Evolutionary conservation across 1,140 invertebrate genomes (phyloP), one percentile per base, ranked within the genome.

Genomic region (Aleiodes sp.): DNA sequence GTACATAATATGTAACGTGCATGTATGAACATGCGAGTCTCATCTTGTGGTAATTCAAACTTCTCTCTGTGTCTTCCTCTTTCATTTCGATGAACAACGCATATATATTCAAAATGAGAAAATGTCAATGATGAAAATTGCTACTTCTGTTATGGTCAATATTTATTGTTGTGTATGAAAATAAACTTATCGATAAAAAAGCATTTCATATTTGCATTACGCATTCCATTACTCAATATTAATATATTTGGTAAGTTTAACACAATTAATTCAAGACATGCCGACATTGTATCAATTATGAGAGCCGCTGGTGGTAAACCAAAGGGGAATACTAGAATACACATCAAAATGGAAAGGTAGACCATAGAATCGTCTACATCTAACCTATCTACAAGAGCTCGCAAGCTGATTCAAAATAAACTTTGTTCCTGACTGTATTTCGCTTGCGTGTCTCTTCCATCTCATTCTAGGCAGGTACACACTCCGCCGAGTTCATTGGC

Each of bases 321-420:
- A 52, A 52, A 52, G 26, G 46, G 46, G 46, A 21, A 52, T 52
- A 52, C 46, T 16, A 2, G 19, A 52, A 21, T 52, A 43, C 19
- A 24, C 46, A 24, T n/a, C n/a, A 10, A 52, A 3, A 21, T 2
- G 16, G 16, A 52, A 52, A 6, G 46, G 21, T 43, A 43, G 19
- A n/a, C n/a, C 6, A 43, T 12, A 39, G n/a, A 43, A 8, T 26
- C 7, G 46, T 29, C 56, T 26, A 16, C n/a, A 59, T 29, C 26
- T 12, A 0, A 56, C n/a, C 56, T 24, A 12, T 31, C 28, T 12
- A 12, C 56, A 59, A 59, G 46, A 56, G 26, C 56, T 59, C 21
- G n/a, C 56, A 31, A 59, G 66, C 63, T 75, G 75, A 73, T 76
- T 76, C 73, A 70, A 76, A 74, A 78, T 76, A 76, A 78, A 76